phyloP scores from a whole-genome alignment of 2,113 vertebrate species.

The Podiceps cristatus region DNA sequence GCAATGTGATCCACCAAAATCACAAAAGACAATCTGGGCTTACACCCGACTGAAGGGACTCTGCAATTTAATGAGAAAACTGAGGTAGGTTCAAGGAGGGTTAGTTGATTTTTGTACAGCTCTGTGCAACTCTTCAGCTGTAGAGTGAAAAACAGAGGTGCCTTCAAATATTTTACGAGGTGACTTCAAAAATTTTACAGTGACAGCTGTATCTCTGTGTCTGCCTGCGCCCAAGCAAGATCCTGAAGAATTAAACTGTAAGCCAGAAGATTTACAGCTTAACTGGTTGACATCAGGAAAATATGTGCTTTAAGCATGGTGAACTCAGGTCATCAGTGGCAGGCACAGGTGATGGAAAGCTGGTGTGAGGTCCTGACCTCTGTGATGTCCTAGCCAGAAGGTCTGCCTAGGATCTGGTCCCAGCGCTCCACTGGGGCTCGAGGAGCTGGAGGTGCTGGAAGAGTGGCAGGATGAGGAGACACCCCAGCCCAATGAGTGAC shows the following conservation, averaged over 20 bases:
- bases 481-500: neutral
- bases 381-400: neutral
- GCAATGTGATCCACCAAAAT: neutral
- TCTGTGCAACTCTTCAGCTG: neutral
- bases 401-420: neutral
- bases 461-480: neutral
- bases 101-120: neutral
- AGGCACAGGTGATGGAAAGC: neutral
- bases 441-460: neutral
- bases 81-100: neutral
- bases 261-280: neutral
- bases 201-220: neutral
- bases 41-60: neutral
- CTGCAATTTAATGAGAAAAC: neutral
- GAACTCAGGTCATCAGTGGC: neutral
- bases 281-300: neutral
- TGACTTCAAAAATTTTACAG: neutral
- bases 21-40: neutral
- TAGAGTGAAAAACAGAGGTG: neutral
- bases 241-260: neutral
- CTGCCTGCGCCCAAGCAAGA: neutral
- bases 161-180: neutral
- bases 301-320: neutral
- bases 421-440: accelerated
- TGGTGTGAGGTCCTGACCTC: neutral